Evolutionary conservation across 2,797 vertebrate genomes (phyloP), one percentile per base, ranked within the genome.

Genomic region (Artibeus jamaicensis): DNA sequence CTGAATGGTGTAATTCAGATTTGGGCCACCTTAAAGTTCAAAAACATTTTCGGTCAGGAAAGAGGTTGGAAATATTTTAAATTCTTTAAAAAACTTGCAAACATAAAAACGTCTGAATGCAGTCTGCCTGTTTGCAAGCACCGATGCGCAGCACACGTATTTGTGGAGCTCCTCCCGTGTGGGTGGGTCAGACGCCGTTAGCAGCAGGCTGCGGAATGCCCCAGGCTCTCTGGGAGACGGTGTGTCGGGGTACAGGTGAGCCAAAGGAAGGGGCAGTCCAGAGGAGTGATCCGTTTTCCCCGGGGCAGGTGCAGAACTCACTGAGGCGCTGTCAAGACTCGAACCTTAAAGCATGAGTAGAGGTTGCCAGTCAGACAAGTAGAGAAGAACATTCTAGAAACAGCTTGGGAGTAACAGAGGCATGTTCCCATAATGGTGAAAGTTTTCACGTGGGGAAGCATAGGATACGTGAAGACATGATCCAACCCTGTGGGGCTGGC

Each of bases 21-120:
- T 50, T 9, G 9, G 53, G 44, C n/a, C 48, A 39, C 32, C 32
- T 71, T 82, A 48, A 67, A 71, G 81, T 57, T 37, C 18, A 42
- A 71, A 94, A 88, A 42, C 19, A 77, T 53, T 46, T 16, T 4
- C 26, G 32, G 39, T 44, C 50, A 86, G 57, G 29, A 88, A 92
- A 85, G 34, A 32, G 39, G 21, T 78, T 95, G 39, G 48, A 85
- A 94, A 70, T 92, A 53, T 22, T 76, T 92, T 46, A 37, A 92
- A 89, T 39, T 92, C 39, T 76, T 94, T 79, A 79, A 26, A 77
- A 57, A 78, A 19, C 37, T 78, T 79, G 26, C 15, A 26, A 74
- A 44, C 65, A 70, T 76, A 73, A n/a, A 73, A 55, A 91, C 71
- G 46, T 12, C 9, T 57, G 4, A 9, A n/a, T 14, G 21, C 5